phyloP scores from a whole-genome alignment of 35 echinoderm and acorn worm species.

The Apostichopus japonicus region DNA sequence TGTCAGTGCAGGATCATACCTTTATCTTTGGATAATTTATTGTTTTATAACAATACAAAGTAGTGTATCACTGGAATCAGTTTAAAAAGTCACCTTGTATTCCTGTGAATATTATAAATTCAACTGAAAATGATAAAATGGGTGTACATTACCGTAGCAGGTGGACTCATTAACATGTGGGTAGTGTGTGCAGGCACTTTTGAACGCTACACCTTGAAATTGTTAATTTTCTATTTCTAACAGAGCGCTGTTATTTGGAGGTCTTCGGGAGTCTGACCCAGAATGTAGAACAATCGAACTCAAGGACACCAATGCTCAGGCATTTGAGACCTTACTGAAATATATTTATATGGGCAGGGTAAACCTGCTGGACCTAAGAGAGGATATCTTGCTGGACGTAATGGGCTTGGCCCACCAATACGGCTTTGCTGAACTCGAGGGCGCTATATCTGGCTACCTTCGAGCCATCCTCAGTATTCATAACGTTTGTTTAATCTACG shows the following conservation, averaged over 20 bases:
- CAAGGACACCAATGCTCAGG: conserved; percentile 85
- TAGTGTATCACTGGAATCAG: no score
- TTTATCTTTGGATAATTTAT: no score
- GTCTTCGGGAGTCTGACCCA: conserved; percentile 87
- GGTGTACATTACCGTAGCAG: no score
- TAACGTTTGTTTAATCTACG: conserved; percentile 97
- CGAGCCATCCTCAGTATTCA: conserved; percentile 90
- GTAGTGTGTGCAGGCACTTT: no score
- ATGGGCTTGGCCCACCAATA: conserved; percentile 96
- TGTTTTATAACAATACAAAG: no score
- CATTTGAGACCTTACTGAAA: conserved; percentile 86
- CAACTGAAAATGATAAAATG: no score
- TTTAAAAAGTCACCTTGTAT: no score
- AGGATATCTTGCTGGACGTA: conserved; percentile 84
- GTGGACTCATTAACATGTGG: no score
- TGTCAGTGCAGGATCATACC: no score
- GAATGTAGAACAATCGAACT: conserved; percentile 86
- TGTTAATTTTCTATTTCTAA: neutral
- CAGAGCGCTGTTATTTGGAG: conserved; percentile 94
- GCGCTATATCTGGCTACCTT: conserved; percentile 93
- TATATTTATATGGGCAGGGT: conserved; percentile 94
- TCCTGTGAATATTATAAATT: no score
- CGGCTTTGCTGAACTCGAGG: conserved; percentile 91
- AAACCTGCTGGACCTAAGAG: conserved; percentile 88
- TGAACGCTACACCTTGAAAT: no score